phyloP scores from a whole-genome alignment of 2,113 vertebrate genomes.

The Ptychochromis oligacanthus region DNA sequence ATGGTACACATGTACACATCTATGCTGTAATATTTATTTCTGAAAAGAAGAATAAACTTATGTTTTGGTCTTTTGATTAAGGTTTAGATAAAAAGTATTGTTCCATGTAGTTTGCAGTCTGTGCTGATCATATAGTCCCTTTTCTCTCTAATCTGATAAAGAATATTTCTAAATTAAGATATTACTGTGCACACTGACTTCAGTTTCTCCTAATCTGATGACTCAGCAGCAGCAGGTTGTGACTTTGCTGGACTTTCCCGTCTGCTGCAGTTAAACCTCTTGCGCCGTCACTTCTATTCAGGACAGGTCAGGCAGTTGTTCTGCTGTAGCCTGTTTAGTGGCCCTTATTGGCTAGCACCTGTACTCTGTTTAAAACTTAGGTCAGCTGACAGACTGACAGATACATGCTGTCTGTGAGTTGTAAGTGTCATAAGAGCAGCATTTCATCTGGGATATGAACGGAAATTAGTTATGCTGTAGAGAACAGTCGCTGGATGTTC shows the following conservation, averaged over 20 bases:
- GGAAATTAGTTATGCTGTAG: conserved; percentile 30
- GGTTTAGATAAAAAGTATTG: background rate
- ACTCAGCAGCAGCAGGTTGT: conserved; percentile 50
- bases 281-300: conserved; percentile 29
- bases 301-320: conserved; percentile 63
- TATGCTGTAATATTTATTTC: background rate
- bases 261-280: conserved; percentile 41
- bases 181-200: background rate
- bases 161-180: background rate
- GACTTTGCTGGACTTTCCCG: conserved; percentile 41
- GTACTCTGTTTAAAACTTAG: conserved; percentile 50
- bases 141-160: background rate
- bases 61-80: background rate
- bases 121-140: background rate
- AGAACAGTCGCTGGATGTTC: conserved; percentile 48
- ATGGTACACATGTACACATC: background rate
- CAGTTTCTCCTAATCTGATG: conserved; percentile 29
- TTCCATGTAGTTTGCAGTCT: background rate
- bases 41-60: background rate
- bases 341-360: conserved; percentile 70
- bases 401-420: conserved; percentile 28
- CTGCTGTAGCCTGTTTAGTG: conserved; percentile 57
- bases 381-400: conserved; percentile 38
- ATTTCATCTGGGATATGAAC: conserved; percentile 31
- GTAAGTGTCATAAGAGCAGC: conserved; percentile 10